These are phyloP conservation scores for Grantiella picta DNA, from an alignment of 2,113 vertebrate genomes.

Conservation along the genomic window DNA sequence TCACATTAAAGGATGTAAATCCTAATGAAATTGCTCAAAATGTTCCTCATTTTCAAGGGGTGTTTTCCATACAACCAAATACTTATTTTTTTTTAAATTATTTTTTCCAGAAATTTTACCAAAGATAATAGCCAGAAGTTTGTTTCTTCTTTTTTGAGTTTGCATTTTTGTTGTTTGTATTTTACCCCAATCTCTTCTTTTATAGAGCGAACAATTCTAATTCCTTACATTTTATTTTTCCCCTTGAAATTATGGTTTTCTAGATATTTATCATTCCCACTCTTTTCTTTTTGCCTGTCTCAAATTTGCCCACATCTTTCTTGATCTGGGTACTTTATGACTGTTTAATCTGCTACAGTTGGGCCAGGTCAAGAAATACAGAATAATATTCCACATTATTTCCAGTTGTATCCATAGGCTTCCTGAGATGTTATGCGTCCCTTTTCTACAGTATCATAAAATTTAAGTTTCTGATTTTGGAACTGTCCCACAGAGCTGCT, in stretches of 20 bases:
- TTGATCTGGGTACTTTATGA: not conserved
- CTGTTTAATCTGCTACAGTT: not conserved
- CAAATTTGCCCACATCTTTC: not conserved
- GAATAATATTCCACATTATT: not conserved
- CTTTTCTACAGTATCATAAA: not conserved
- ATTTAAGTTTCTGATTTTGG: not conserved
- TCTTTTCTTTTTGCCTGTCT: not conserved
- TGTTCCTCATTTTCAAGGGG: constrained; percentile 60
- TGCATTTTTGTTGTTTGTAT: not conserved
- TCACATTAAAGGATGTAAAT: constrained; percentile 68
- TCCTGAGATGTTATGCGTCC: not conserved
- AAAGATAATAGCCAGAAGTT: not conserved
- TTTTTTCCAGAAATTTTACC: not conserved
- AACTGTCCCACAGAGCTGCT: not conserved
- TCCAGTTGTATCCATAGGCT: not conserved
- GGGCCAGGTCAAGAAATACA: not conserved
- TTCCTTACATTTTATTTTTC: not conserved
- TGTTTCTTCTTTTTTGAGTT: not conserved
- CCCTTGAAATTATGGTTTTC: not conserved
- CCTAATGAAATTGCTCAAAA: constrained; percentile 52
- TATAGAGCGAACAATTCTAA: not conserved
- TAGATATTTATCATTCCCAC: not conserved
- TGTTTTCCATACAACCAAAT: not conserved
- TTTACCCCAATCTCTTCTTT: not conserved
- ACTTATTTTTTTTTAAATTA: not conserved